Conservation (phyloP, 2,113 vertebrate genomes). For the Sorex araneus region DNA sequence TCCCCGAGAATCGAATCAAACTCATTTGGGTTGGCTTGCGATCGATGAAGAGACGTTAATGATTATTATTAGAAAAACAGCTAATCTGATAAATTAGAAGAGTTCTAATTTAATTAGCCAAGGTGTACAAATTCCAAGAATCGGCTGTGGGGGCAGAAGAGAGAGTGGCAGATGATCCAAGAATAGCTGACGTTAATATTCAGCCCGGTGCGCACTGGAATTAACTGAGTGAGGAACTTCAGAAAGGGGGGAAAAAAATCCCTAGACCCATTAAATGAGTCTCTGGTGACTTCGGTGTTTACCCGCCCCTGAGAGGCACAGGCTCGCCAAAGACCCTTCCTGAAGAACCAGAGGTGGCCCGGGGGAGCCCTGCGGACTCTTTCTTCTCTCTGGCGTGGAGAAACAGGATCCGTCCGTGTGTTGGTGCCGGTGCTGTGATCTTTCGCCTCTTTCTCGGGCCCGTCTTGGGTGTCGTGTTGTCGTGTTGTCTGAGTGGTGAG, state of each 20-base stretch:
- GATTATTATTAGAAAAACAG: slow-evolving; percentile 2
- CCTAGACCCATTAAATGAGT: neutral
- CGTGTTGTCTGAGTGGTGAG: neutral
- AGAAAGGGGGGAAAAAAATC: neutral
- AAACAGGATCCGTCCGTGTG: too few relatives aligned
- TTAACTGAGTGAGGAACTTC: neutral
- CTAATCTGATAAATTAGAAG: neutral
- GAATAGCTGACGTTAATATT: neutral
- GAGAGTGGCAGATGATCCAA: neutral
- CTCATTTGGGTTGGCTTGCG: slow-evolving; percentile 9
- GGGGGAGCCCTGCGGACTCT: neutral
- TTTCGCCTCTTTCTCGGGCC: too few relatives aligned
- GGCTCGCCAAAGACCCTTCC: too few relatives aligned
- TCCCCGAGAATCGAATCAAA: neutral
- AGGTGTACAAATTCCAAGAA: neutral
- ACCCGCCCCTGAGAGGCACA: neutral
- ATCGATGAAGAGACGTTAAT: slow-evolving; percentile 17
- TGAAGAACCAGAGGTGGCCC: too few relatives aligned
- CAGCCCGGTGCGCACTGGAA: neutral
- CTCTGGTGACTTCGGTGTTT: neutral
- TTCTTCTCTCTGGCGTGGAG: neutral
- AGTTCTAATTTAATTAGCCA: neutral
- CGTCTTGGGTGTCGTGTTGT: neutral
- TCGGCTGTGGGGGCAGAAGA: neutral
- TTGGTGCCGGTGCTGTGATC: too few relatives aligned